phyloP scores from a whole-genome alignment of 2,113 vertebrate species.

The Boleophthalmus pectinirostris region DNA sequence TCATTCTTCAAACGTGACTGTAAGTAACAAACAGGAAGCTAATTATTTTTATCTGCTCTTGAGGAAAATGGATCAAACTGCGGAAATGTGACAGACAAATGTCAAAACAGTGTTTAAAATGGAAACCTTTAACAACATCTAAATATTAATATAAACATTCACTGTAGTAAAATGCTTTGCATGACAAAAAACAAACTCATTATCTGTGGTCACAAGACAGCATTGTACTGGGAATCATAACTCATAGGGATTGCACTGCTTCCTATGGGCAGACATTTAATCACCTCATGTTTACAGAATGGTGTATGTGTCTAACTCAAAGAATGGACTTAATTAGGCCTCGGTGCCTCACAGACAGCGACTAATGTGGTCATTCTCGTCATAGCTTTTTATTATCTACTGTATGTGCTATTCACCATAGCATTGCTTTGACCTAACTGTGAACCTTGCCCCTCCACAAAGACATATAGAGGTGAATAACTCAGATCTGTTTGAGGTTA shows the following conservation, averaged over 20 bases:
- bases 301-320: neutral
- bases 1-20: conserved; percentile 43
- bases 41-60: conserved; percentile 37
- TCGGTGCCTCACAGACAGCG: neutral
- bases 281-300: conserved; percentile 15
- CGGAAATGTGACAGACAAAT: neutral
- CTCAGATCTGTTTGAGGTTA: neutral
- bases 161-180: no score
- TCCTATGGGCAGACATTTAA: conserved; percentile 10
- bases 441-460: conserved; percentile 29
- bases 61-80: neutral
- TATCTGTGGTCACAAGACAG: neutral
- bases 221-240: neutral
- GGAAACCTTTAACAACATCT: neutral
- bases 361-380: conserved; percentile 6
- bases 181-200: neutral
- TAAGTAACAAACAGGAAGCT: conserved; percentile 53
- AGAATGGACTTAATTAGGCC: conserved; percentile 11
- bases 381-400: conserved; percentile 26
- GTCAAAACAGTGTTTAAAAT: neutral
- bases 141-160: neutral
- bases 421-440: conserved; percentile 4
- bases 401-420: conserved; percentile 6
- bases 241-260: neutral
- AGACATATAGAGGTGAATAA: conserved; percentile 19